Conservation (phyloP, 2,888 invertebrate species). For the Hybos culiciformis region DNA sequence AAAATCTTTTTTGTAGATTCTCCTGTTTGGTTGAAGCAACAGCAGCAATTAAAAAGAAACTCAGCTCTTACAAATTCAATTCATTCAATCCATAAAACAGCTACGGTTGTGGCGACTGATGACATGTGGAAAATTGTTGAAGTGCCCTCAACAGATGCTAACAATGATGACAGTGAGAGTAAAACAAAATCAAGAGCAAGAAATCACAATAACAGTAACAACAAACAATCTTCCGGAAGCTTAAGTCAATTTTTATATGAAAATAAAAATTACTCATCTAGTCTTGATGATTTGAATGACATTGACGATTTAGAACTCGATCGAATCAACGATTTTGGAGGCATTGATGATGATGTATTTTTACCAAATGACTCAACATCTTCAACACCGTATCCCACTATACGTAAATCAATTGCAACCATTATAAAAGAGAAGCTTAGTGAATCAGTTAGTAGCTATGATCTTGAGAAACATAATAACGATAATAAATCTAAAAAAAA, state of each 20-base stretch:
- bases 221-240: background rate
- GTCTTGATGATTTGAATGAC: conserved; percentile 21
- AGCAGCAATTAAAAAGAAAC: conserved; percentile 26
- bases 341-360: conserved; percentile 29
- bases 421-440: no score
- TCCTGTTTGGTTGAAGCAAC: conserved; percentile 46
- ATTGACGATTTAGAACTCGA: conserved; percentile 14
- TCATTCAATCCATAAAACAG: no score
- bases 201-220: conserved; percentile 1
- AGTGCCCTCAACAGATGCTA: conserved; percentile 34
- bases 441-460: no score
- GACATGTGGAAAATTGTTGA: conserved; percentile 42
- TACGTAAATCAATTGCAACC: no score
- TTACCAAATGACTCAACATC: no score
- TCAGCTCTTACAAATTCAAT: conserved; percentile 20
- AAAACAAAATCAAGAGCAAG: background rate
- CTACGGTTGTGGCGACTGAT: conserved; percentile 31
- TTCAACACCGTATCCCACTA: no score
- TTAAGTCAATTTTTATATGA: conserved; percentile 26
- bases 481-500: no score
- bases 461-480: no score
- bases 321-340: conserved; percentile 14
- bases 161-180: conserved; percentile 23
- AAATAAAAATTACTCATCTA: conserved; percentile 28
- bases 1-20: conserved; percentile 34